Percentiles rank a stretch among this genome's conserved stretches.
These are phyloP conservation scores for Scophthalmus maximus DNA, from an alignment of 2,113 vertebrate species.

Conservation along the genomic window DNA sequence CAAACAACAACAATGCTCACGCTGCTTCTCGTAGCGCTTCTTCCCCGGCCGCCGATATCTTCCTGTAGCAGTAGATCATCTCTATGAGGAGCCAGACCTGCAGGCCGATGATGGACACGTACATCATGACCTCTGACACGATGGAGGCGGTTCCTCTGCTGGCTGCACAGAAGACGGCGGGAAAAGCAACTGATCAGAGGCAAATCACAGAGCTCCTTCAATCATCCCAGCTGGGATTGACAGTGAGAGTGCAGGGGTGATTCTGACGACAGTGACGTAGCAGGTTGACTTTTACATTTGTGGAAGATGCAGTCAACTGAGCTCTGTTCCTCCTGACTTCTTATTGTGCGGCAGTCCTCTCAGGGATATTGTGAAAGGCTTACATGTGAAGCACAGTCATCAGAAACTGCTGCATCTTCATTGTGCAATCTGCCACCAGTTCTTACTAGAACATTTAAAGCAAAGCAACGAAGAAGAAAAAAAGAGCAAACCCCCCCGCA, in stretches of 20 bases:
- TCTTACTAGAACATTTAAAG: background rate
- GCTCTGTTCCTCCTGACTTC: background rate
- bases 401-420: background rate
- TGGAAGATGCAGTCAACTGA: background rate
- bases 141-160: constrained; percentile 90
- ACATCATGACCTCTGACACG: constrained; percentile 95
- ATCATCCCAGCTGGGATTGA: too few relatives aligned
- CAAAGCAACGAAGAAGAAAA: too few relatives aligned
- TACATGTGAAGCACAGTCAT: background rate
- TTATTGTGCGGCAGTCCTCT: background rate
- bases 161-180: constrained; percentile 70
- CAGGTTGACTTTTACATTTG: background rate
- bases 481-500: too few relatives aligned
- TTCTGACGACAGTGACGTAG: background rate
- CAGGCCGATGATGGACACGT: constrained; percentile 91
- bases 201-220: background rate
- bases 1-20: constrained; percentile 74
- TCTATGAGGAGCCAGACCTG: constrained; percentile 93
- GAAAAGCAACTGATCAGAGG: constrained; percentile 2
- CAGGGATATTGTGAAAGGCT: background rate
- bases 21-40: constrained; percentile 88
- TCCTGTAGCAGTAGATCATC: constrained; percentile 94
- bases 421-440: background rate
- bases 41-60: constrained; percentile 88
- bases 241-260: background rate